Percentiles rank a stretch among this genome's conserved stretches.
Conservation (phyloP, 1,140 invertebrate species). For the Brevipalpus yothersi region DNA sequence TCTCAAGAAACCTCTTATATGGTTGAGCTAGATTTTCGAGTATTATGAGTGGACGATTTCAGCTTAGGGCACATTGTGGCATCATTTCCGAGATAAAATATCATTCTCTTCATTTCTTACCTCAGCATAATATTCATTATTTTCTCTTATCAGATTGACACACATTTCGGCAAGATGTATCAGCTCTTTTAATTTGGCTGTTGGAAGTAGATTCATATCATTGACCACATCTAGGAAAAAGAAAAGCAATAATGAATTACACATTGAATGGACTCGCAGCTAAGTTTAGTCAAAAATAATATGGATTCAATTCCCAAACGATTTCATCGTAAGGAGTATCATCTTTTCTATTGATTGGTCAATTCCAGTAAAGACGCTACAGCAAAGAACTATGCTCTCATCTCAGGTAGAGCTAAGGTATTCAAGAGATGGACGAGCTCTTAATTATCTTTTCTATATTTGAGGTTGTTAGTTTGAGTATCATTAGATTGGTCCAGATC, state of each 20-base stretch:
- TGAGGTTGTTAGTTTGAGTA: too few species aligned
- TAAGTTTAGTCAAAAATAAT: background rate
- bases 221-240: background rate
- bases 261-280: background rate
- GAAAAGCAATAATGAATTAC: background rate
- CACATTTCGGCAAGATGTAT: slow-evolving; percentile 91
- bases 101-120: slow-evolving; percentile 29
- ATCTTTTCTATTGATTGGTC: too few species aligned
- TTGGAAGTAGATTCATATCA: slow-evolving; percentile 44
- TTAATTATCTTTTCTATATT: too few species aligned
- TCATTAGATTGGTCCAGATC: too few species aligned
- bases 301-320: background rate
- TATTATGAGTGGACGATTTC: background rate
- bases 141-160: slow-evolving; percentile 92
- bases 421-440: too few species aligned
- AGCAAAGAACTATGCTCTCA: too few species aligned
- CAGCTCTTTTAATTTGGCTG: slow-evolving; percentile 80
- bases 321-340: too few species aligned
- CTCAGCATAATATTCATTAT: slow-evolving; percentile 98
- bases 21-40: background rate
- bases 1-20: background rate
- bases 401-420: too few species aligned
- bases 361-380: too few species aligned
- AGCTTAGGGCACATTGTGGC: slow-evolving; percentile 4
- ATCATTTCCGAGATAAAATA: background rate